phyloP scores from a whole-genome alignment of 2,113 vertebrate species.

The Elgaria multicarinata region DNA sequence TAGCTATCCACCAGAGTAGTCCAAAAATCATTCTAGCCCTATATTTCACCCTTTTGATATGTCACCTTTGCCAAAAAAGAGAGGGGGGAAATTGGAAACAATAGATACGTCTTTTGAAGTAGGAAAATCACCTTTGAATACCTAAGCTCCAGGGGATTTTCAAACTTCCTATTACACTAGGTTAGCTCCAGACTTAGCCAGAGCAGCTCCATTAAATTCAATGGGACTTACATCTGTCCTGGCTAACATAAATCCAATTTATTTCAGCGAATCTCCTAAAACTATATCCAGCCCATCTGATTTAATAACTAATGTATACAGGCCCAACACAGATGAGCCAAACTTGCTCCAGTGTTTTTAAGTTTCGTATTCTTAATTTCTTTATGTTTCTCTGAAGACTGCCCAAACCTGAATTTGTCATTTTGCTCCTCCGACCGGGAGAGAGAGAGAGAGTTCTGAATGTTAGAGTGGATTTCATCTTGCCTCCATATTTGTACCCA shows the following conservation, averaged over 20 bases:
- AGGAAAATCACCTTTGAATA: neutral
- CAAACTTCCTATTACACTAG: neutral
- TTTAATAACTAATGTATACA: too few relatives aligned
- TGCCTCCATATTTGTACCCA: neutral
- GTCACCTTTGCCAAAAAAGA: conserved; percentile 9
- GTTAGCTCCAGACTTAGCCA: neutral
- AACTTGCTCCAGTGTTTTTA: too few relatives aligned
- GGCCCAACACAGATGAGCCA: too few relatives aligned
- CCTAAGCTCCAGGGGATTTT: neutral
- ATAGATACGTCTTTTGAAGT: neutral
- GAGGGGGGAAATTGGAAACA: too few relatives aligned
- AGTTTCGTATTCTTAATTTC: neutral
- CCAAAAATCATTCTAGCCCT: conserved; percentile 35
- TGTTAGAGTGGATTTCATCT: neutral
- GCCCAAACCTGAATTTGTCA: neutral
- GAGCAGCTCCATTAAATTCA: neutral
- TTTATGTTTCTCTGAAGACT: too few relatives aligned
- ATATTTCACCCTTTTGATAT: conserved; percentile 42
- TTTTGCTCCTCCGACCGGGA: neutral
- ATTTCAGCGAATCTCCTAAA: neutral
- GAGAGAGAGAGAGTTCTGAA: neutral
- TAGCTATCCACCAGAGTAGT: neutral
- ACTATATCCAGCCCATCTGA: too few relatives aligned
- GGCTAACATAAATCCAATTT: neutral
- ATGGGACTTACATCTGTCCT: too few relatives aligned